phyloP scores from a whole-genome alignment of 2,888 invertebrate species.

The Lasioglossum morio region DNA sequence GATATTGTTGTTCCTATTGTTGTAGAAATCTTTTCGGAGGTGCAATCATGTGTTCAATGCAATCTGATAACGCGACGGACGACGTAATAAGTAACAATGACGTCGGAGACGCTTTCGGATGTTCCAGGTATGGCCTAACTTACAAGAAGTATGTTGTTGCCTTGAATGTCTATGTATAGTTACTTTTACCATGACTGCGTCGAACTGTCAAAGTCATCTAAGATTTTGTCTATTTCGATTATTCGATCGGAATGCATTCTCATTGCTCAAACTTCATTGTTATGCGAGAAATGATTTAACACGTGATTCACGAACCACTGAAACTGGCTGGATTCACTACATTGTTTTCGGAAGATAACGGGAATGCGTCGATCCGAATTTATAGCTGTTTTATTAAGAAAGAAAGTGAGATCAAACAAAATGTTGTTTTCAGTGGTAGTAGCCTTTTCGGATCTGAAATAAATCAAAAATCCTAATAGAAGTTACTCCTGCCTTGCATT shows the following conservation, averaged over 20 bases:
- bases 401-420: too few species aligned
- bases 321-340: background rate
- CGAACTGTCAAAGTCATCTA: background rate
- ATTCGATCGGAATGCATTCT: background rate
- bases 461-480: too few species aligned
- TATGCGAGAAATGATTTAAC: background rate
- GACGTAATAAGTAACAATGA: slow-evolving; percentile 63
- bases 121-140: slow-evolving; percentile 76
- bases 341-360: background rate
- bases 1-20: background rate
- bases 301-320: background rate
- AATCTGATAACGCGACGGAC: slow-evolving; percentile 40
- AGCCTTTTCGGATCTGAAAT: too few species aligned
- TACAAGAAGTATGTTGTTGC: background rate
- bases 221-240: background rate
- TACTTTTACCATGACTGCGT: slow-evolving; percentile 18
- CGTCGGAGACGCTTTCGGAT: slow-evolving; percentile 81
- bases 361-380: background rate
- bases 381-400: background rate
- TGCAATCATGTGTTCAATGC: slow-evolving; percentile 49
- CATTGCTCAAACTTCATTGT: slow-evolving; percentile 1
- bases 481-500: background rate
- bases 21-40: background rate
- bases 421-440: too few species aligned
- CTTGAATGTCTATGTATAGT: slow-evolving; percentile 12